Percentiles rank a stretch among this genome's conserved stretches.
phyloP scores from a whole-genome alignment of 92 coral and sea anemone species.

The Paragorgia papillata region DNA sequence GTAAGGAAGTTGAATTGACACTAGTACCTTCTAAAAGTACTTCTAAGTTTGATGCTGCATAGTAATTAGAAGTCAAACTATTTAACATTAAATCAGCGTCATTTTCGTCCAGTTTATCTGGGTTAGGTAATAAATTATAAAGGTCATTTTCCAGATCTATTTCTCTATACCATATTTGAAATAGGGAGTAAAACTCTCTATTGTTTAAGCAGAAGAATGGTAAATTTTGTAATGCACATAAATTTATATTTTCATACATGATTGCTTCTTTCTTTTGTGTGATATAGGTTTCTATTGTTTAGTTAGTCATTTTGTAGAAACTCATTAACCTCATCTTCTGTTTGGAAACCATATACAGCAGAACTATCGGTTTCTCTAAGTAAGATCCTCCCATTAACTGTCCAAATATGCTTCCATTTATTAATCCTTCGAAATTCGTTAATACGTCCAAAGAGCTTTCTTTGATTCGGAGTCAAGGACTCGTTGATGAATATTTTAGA shows the following conservation, averaged over 20 bases:
- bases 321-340: background rate
- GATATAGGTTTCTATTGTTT: too few species aligned
- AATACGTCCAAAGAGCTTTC: background rate
- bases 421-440: background rate
- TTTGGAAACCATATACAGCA: background rate
- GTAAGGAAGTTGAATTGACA: slow-evolving; percentile 18
- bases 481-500: background rate
- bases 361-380: background rate
- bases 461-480: background rate
- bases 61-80: slow-evolving; percentile 40
- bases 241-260: too few species aligned
- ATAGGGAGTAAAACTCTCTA: background rate
- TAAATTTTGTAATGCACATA: too few species aligned
- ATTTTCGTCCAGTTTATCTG: slow-evolving; percentile 52
- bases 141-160: slow-evolving; percentile 40
- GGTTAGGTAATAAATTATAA: slow-evolving; percentile 52
- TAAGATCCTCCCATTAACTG: background rate
- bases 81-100: slow-evolving; percentile 56
- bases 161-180: background rate
- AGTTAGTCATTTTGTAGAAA: background rate
- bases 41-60: slow-evolving; percentile 29
- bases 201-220: background rate
- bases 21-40: slow-evolving; percentile 14
- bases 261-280: too few species aligned
- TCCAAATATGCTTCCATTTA: background rate